phyloP scores from a whole-genome alignment of 2,888 invertebrate genomes.

The Drosophila kuntzei region DNA sequence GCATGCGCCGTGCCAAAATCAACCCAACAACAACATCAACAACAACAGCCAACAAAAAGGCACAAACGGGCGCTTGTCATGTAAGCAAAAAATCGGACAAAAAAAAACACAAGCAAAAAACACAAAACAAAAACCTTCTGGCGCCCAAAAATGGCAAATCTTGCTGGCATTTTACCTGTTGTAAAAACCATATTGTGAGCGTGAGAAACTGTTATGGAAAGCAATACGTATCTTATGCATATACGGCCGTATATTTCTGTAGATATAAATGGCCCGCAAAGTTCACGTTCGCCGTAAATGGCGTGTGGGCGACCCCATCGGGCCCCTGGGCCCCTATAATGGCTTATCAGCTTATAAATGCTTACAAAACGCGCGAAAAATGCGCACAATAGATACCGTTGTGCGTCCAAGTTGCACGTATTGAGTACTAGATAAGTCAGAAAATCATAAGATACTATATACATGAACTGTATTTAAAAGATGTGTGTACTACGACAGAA shows the following conservation, averaged over 20 bases:
- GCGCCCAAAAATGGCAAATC: slow-evolving; percentile 77
- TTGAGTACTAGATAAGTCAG: slow-evolving; percentile 13
- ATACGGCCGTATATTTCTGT: slow-evolving; percentile 18
- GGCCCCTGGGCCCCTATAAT: slow-evolving; percentile 41
- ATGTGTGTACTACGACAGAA: background rate
- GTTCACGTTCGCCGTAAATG: slow-evolving; percentile 63
- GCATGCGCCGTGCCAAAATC: slow-evolving; percentile 71
- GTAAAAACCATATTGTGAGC: slow-evolving; percentile 72
- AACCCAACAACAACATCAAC: slow-evolving; percentile 44
- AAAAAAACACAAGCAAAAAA: slow-evolving; percentile 16
- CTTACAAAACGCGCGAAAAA: slow-evolving; percentile 33
- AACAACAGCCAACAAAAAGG: slow-evolving; percentile 39
- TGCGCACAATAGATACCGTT: slow-evolving; percentile 31
- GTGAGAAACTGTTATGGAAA: slow-evolving; percentile 74
- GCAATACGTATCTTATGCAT: slow-evolving; percentile 15
- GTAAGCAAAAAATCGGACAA: slow-evolving; percentile 47
- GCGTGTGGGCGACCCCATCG: slow-evolving; percentile 50
- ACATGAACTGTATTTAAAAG: slow-evolving; percentile 19
- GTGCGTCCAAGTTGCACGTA: slow-evolving; percentile 61
- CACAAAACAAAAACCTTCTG: slow-evolving; percentile 63
- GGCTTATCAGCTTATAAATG: slow-evolving; percentile 53
- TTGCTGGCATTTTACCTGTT: slow-evolving; percentile 68
- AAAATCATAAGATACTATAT: slow-evolving; percentile 7
- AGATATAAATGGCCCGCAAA: slow-evolving; percentile 56
- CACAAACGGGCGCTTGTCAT: slow-evolving; percentile 55